Conservation (phyloP, 2,113 vertebrate species). For the Oryzias melastigma region DNA sequence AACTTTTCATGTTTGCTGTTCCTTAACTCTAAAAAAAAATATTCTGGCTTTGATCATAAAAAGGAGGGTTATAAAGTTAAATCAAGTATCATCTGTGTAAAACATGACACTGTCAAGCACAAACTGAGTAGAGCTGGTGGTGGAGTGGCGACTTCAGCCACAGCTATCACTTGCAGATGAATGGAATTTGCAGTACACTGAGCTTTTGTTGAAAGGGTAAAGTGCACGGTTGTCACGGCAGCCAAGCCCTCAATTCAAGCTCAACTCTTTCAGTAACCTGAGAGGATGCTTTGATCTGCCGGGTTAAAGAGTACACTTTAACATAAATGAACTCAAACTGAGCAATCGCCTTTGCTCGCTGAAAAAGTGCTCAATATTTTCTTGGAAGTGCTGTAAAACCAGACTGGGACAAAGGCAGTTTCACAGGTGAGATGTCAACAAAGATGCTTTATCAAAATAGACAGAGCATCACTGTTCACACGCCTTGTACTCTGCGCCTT, state of each 20-base stretch:
- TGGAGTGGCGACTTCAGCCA: too few species aligned
- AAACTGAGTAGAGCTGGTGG: too few species aligned
- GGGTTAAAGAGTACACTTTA: not conserved
- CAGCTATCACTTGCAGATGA: too few species aligned
- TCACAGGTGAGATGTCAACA: constrained; percentile 23
- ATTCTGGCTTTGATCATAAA: too few species aligned
- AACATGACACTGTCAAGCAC: too few species aligned
- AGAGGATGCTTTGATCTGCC: not conserved
- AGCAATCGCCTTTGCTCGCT: not conserved
- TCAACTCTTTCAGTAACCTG: not conserved
- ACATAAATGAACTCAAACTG: not conserved
- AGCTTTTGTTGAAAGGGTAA: not conserved
- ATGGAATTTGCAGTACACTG: too few species aligned
- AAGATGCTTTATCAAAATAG: constrained; percentile 29
- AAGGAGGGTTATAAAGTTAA: too few species aligned
- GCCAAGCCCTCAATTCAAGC: not conserved
- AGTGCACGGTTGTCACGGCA: not conserved
- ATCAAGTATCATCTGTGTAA: too few species aligned
- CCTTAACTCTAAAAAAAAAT: too few species aligned
- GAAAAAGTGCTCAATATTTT: not conserved
- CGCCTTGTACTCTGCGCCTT: constrained; percentile 7
- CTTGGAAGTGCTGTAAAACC: not conserved
- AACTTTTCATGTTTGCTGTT: too few species aligned
- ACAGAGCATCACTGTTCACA: constrained; percentile 19
- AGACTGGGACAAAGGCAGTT: constrained; percentile 6